Percentiles rank a stretch among this genome's conserved stretches.
These are phyloP conservation scores for Mesorhabditis spiculigera DNA, from an alignment of 2,888 invertebrate species.

Conservation along the genomic window DNA sequence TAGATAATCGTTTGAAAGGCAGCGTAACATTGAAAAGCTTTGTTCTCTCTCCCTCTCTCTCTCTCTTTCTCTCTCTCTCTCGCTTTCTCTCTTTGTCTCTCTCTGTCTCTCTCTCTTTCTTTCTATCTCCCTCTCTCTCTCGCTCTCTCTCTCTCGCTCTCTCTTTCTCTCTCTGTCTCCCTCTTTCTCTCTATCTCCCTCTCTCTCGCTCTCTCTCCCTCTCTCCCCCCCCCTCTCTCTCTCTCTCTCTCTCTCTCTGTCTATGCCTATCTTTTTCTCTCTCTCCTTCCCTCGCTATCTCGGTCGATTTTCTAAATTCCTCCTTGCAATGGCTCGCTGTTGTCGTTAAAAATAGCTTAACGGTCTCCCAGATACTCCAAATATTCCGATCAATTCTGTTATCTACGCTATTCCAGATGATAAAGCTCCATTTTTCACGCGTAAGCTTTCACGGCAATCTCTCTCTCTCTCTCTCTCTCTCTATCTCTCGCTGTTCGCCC, in stretches of 20 bases:
- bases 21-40: background rate
- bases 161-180: background rate
- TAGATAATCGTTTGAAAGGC: background rate
- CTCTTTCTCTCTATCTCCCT: conserved; percentile 14
- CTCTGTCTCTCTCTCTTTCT: no score
- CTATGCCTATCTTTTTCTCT: no score
- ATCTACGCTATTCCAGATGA: background rate
- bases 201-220: background rate
- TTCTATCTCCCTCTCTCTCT: no score
- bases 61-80: conserved; percentile 1
- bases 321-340: no score
- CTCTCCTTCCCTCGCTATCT: background rate
- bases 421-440: conserved; percentile 1
- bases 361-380: background rate
- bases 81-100: no score
- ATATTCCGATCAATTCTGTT: conserved; percentile 11
- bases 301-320: background rate
- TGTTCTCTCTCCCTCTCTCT: conserved; percentile 10
- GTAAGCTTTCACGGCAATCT: background rate
- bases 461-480: conserved; percentile 7
- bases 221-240: no score
- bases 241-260: no score
- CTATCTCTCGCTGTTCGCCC: conserved; percentile 6
- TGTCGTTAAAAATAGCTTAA: no score
- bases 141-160: background rate